These are phyloP conservation scores for Takifugu flavidus DNA, from an alignment of 2,113 vertebrate genomes.

Conservation along the genomic window DNA sequence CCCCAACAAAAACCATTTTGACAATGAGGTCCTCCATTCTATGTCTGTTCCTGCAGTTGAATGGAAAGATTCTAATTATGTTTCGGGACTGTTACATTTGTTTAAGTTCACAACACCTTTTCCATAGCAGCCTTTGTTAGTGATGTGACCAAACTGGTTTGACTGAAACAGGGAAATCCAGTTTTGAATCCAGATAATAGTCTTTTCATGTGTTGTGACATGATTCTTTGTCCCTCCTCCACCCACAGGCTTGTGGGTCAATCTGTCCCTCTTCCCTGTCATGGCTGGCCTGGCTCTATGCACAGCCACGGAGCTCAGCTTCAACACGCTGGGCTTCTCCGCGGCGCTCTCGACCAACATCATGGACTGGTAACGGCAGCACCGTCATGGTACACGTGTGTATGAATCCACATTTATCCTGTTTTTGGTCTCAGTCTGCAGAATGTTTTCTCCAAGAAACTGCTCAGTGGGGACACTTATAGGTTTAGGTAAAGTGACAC, in stretches of 20 bases:
- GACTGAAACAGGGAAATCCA: not conserved
- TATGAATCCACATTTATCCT: constrained; percentile 9
- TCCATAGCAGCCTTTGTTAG: not conserved
- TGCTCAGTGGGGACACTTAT: constrained; percentile 94
- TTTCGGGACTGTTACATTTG: no score
- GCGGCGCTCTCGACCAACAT: constrained; percentile 95
- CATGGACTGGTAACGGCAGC: constrained; percentile 89
- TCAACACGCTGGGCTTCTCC: constrained; percentile 91
- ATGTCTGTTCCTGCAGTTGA: no score
- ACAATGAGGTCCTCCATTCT: no score
- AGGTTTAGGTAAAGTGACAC: constrained; percentile 84
- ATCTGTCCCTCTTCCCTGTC: constrained; percentile 88
- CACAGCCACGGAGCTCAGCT: constrained; percentile 90
- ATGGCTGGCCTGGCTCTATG: constrained; percentile 92
- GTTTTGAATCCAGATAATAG: not conserved
- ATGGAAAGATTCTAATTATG: no score
- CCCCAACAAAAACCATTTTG: no score
- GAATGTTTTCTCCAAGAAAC: constrained; percentile 96
- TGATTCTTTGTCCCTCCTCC: not conserved
- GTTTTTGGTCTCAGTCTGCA: constrained; percentile 81
- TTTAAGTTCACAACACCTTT: no score
- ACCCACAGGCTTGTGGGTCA: constrained; percentile 86
- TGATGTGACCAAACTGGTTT: not conserved
- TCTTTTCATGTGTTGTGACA: not conserved
- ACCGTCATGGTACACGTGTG: not conserved